Conservation (phyloP, 1,140 invertebrate species). For the Heliconius hermathena region DNA sequence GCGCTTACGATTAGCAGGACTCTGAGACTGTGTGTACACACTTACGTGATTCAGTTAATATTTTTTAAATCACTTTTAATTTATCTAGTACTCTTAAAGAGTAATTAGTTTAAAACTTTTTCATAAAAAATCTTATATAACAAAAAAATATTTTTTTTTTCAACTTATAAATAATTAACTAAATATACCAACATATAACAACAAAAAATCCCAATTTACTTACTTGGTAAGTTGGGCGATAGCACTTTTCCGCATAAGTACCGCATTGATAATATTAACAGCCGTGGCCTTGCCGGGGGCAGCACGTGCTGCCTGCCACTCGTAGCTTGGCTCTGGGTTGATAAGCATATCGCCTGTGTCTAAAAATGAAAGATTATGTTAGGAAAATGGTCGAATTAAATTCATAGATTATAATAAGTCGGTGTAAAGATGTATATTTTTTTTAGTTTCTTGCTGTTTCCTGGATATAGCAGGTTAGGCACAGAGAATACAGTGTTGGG, state of each 20-base stretch:
- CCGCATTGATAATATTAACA: conserved; percentile 89
- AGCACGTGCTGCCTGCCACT: conserved; percentile 62
- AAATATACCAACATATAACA: too few relatives aligned
- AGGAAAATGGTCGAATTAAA: neutral
- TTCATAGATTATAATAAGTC: neutral
- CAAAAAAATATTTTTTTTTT: too few relatives aligned
- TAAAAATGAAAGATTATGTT: conserved; percentile 34
- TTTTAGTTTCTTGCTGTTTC: too few relatives aligned
- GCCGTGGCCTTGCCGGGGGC: conserved; percentile 77
- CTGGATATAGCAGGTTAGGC: neutral
- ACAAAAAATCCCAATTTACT: conserved; percentile 34
- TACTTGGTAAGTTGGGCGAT: conserved; percentile 82
- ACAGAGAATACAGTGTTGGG: too few relatives aligned
- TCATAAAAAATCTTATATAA: too few relatives aligned
- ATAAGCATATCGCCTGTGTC: conserved; percentile 77
- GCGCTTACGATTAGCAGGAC: too few relatives aligned
- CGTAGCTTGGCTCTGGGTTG: conserved; percentile 71
- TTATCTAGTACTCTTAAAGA: too few relatives aligned
- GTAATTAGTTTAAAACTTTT: too few relatives aligned
- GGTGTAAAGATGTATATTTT: neutral
- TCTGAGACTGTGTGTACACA: too few relatives aligned
- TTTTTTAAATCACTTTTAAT: too few relatives aligned
- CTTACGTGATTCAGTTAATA: too few relatives aligned
- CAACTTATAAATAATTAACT: too few relatives aligned
- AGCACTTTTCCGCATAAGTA: conserved; percentile 88